Percentiles rank a stretch among this genome's conserved stretches.
Conservation (phyloP, 23 tunicate species). For the Halocynthia roretzi region DNA sequence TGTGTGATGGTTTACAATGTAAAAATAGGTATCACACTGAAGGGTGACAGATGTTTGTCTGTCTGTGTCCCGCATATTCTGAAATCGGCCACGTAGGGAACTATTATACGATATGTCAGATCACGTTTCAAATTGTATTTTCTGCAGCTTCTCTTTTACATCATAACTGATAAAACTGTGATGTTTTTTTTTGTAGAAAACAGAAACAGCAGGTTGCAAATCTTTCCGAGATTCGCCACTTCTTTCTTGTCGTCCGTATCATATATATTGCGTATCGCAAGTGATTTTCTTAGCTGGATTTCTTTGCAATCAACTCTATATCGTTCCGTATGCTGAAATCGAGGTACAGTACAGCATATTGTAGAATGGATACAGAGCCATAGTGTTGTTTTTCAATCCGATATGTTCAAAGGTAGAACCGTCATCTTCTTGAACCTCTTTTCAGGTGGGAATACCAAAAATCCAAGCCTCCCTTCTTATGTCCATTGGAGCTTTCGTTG, state of each 20-base stretch:
- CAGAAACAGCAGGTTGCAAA: background rate
- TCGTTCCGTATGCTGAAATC: constrained; percentile 67
- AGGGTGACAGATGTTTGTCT: no score
- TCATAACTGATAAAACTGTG: no score
- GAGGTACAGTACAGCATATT: constrained; percentile 27
- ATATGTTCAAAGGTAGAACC: no score
- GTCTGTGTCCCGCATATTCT: no score
- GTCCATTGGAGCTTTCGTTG: constrained; percentile 72
- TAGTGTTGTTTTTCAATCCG: no score
- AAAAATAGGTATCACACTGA: no score
- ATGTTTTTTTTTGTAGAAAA: background rate
- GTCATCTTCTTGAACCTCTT: background rate
- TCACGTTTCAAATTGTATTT: no score
- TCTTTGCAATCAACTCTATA: constrained; percentile 59
- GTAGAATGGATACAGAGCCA: no score
- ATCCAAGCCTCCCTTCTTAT: constrained; percentile 53
- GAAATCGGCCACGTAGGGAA: no score
- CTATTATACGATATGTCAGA: no score
- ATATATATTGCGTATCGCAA: constrained; percentile 69
- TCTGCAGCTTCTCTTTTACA: no score
- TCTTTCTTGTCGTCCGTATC: constrained; percentile 25
- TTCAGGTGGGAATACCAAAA: constrained; percentile 46
- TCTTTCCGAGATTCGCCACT: constrained; percentile 7
- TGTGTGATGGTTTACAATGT: no score
- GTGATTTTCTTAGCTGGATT: constrained; percentile 73